Evolutionary conservation across 2,797 vertebrate species (phyloP).

Genomic region (Melanotaenia pygmaea): DNA sequence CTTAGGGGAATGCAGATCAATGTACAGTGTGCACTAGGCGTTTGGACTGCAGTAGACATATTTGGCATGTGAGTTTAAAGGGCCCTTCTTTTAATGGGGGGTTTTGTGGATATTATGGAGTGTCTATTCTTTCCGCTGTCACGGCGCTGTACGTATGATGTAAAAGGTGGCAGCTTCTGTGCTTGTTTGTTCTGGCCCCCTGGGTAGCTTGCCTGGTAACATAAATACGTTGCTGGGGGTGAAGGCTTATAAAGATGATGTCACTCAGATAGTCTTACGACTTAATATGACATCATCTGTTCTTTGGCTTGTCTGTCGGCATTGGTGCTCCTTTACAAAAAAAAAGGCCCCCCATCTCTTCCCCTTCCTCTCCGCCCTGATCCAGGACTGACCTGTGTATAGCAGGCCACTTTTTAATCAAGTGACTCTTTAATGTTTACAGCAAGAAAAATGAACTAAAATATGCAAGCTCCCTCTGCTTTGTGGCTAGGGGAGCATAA

Average conservation of each 20-base stretch:
- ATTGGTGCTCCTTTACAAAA: constrained; percentile 75
- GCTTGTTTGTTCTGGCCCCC: constrained; percentile 59
- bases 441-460: constrained; percentile 53
- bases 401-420: constrained; percentile 76
- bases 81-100: constrained; percentile 66
- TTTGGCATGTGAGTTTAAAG: constrained; percentile 80
- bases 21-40: constrained; percentile 76
- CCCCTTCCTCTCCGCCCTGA: constrained; percentile 62
- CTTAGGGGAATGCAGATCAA: constrained; percentile 82
- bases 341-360: constrained; percentile 26
- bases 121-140: constrained; percentile 84
- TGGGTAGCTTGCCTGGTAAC: constrained; percentile 66
- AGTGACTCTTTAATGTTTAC: constrained; percentile 75
- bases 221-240: constrained; percentile 45
- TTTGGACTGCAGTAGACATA: constrained; percentile 81
- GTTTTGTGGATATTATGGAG: constrained; percentile 76
- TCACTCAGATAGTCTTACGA: constrained; percentile 40
- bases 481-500: constrained; percentile 53
- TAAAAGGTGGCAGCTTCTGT: constrained; percentile 75
- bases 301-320: constrained; percentile 64
- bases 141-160: constrained; percentile 77
- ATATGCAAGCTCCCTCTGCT: constrained; percentile 80
- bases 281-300: constrained; percentile 56
- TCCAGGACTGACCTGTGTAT: constrained; percentile 63
- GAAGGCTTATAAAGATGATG: constrained; percentile 63